Conservation (phyloP, 2,888 invertebrate genomes). For the Acholoe squamosa region DNA sequence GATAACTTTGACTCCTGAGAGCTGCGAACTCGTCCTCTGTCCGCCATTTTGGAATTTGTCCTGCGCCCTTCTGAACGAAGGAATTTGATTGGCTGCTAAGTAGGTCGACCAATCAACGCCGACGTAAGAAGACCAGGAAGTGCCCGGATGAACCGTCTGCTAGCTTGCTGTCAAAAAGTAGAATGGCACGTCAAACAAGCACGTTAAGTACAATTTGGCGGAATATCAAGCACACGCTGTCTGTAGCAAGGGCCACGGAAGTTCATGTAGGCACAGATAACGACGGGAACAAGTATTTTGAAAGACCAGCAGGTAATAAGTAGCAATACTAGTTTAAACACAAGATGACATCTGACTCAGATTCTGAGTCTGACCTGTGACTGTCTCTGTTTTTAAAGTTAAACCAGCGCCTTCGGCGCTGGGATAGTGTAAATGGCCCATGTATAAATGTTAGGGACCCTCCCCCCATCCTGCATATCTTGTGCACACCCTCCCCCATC, state of each 20-base stretch:
- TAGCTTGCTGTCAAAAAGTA: not conserved
- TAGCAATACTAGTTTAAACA: no score
- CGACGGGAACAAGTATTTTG: conserved; percentile 58
- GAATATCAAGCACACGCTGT: conserved; percentile 50
- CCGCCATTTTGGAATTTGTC: conserved; percentile 20
- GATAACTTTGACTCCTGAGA: not conserved
- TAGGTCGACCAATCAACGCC: not conserved
- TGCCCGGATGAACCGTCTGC: conserved; percentile 47
- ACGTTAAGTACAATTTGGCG: not conserved
- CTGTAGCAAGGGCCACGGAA: conserved; percentile 13
- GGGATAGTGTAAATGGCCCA: no score
- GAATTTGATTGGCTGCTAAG: conserved; percentile 8
- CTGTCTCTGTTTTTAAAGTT: no score
- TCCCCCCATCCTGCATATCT: no score
- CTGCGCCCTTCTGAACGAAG: not conserved
- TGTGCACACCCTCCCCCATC: no score
- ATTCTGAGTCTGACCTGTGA: no score
- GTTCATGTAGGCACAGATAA: conserved; percentile 44
- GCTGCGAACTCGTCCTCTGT: not conserved
- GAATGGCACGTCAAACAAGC: conserved; percentile 18
- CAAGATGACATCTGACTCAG: no score
- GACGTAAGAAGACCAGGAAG: not conserved
- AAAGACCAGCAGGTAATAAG: conserved; percentile 58
- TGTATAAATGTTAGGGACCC: no score
- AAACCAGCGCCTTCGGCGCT: no score